Conservation (phyloP, 2,113 vertebrate species). For the Vireo altiloquus region DNA sequence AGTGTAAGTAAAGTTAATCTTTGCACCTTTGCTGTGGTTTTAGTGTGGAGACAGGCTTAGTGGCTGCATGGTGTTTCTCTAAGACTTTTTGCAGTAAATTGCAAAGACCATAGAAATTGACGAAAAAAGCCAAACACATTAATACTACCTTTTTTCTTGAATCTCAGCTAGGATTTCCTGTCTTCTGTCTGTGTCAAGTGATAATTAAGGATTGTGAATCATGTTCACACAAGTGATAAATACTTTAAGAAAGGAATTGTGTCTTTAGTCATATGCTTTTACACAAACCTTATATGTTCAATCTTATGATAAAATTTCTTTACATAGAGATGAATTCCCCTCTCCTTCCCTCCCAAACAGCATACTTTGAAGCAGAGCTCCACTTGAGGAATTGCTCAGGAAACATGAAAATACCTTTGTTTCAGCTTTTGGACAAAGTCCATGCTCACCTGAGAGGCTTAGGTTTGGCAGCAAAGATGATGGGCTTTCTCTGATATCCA, state of each 20-base stretch:
- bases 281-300: not conserved
- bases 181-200: not conserved
- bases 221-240: not conserved
- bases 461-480: not conserved
- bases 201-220: not conserved
- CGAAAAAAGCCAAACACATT: not conserved
- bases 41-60: not conserved
- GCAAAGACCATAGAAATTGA: not conserved
- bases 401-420: not conserved
- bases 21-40: not conserved
- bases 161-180: not conserved
- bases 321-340: not conserved
- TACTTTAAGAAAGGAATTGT: not conserved
- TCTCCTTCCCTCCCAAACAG: not conserved
- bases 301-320: not conserved
- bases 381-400: not conserved
- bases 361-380: not conserved
- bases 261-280: not conserved
- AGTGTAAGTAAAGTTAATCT: not conserved
- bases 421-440: not conserved
- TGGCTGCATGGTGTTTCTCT: not conserved
- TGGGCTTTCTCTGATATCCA: not conserved
- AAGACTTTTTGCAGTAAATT: not conserved
- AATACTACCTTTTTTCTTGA: not conserved
- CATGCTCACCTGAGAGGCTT: not conserved